Conservation (phyloP, 2,888 invertebrate species). For the Cerastis rubricosa region DNA sequence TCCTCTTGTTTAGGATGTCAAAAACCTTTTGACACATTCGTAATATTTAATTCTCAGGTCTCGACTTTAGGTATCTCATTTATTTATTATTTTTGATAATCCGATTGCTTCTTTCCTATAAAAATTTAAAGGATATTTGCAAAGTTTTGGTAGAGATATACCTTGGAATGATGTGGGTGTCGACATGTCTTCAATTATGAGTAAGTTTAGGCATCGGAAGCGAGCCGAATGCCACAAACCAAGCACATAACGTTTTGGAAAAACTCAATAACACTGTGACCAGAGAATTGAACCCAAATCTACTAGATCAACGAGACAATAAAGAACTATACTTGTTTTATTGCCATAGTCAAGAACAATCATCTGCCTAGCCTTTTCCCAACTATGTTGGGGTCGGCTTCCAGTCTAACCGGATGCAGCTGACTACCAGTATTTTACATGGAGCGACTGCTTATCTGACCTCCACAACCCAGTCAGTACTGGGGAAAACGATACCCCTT, state of each 20-base stretch:
- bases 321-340: neutral
- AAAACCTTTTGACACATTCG: conserved; percentile 41
- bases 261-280: neutral
- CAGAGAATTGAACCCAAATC: neutral
- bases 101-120: neutral
- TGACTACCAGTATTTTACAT: too few relatives aligned
- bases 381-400: too few relatives aligned
- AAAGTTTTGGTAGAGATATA: neutral
- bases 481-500: too few relatives aligned
- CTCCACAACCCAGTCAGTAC: too few relatives aligned
- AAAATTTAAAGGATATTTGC: neutral
- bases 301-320: neutral
- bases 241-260: neutral
- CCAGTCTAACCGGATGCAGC: too few relatives aligned
- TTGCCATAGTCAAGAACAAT: too few relatives aligned
- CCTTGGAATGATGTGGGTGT: neutral
- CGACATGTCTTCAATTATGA: neutral
- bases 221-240: neutral
- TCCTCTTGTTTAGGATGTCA: conserved; percentile 33
- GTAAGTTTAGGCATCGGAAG: neutral
- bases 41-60: neutral
- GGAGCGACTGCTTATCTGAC: too few relatives aligned
- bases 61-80: neutral
- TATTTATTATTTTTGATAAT: neutral
- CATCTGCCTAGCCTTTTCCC: too few relatives aligned